Percentiles rank a stretch among this genome's conserved stretches.
These are phyloP conservation scores for Chinchilla lanigera DNA, from an alignment of 2,113 vertebrate genomes.

Conservation along the genomic window DNA sequence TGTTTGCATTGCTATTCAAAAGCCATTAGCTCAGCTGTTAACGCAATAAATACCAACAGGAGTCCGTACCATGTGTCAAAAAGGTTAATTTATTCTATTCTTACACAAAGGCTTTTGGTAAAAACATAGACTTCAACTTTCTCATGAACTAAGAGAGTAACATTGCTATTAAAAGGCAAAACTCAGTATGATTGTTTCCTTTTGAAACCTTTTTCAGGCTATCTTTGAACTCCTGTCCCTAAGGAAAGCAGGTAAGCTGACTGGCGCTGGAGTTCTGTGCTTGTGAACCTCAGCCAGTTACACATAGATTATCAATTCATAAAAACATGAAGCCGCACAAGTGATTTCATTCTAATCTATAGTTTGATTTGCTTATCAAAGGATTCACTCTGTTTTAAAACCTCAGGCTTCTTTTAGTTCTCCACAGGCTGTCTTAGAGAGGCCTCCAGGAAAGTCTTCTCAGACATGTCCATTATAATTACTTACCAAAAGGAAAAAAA, in stretches of 20 bases:
- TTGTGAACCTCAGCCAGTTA: slow-evolving; percentile 9
- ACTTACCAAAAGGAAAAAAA: not conserved
- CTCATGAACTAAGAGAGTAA: not conserved
- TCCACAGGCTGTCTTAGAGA: not conserved
- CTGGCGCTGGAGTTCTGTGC: not conserved
- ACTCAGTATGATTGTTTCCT: not conserved
- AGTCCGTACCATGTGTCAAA: not conserved
- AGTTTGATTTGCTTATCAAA: slow-evolving; percentile 52
- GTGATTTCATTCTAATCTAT: slow-evolving; percentile 26
- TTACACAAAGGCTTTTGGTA: slow-evolving; percentile 9
- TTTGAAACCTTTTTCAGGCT: slow-evolving; percentile 40
- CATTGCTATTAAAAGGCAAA: slow-evolving; percentile 15
- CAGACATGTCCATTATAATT: not conserved
- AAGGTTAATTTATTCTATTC: slow-evolving; percentile 26
- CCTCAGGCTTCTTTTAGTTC: slow-evolving; percentile 37
- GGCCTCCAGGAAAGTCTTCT: not conserved
- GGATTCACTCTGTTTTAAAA: not conserved
- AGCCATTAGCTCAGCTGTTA: slow-evolving; percentile 34
- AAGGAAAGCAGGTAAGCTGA: not conserved
- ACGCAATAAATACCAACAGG: slow-evolving; percentile 26
- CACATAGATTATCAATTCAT: slow-evolving; percentile 29
- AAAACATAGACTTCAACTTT: slow-evolving; percentile 33
- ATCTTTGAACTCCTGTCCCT: not conserved
- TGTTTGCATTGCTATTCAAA: not conserved
- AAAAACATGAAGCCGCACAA: not conserved